Evolutionary conservation across 2,888 invertebrate species (phyloP), one percentile per base, ranked within the genome.

Genomic region (Aspidiotus rigidus): DNA sequence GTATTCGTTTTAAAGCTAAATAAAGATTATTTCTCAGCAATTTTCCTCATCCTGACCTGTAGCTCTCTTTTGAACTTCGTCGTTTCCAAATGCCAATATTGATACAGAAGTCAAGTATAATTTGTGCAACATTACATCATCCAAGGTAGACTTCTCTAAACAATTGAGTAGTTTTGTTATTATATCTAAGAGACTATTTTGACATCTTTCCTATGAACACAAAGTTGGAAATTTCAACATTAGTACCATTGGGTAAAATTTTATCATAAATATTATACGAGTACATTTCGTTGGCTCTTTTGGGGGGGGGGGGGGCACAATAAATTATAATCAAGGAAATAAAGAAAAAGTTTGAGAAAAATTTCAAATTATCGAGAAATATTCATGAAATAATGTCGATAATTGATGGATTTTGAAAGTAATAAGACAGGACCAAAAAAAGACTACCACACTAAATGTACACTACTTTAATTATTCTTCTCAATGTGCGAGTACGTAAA

Each of bases 161-260:
- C 66, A 59, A 57, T 59, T 1, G n/a, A 66, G 13, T 42, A 66
- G 7, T 39, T 66, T 57, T 9, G 66, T 44, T 59, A 66, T 28
- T 28, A 59, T 49, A 59, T 66, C 49, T 49, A 66, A 7, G n/a
- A 66, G 11, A 28, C 9, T 17, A 41, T 49, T 16, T 59, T 28
- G 57, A 59, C 44, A 56, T 8, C 13, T 41, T 5, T 15, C 11
- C 60, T 66, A 15, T 28, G 5, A 28, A 28, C 28, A 28, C 16
- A 59, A 66, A 5, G 28, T 28, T 28, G 39, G 57, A 49, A 57
- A 42, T 11, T 16, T 11, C 13, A 41, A 55, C 9, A 55, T 28
- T 5, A 28, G 28, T 5, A 9, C 17, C 28, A 16, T 13, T 3
- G 39, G 13, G 16, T 11, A 39, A 6, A 54, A 15, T 28, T 40